phyloP scores from a whole-genome alignment of 53 echinoderm and acorn worm species.

The Luidia sarsii region DNA sequence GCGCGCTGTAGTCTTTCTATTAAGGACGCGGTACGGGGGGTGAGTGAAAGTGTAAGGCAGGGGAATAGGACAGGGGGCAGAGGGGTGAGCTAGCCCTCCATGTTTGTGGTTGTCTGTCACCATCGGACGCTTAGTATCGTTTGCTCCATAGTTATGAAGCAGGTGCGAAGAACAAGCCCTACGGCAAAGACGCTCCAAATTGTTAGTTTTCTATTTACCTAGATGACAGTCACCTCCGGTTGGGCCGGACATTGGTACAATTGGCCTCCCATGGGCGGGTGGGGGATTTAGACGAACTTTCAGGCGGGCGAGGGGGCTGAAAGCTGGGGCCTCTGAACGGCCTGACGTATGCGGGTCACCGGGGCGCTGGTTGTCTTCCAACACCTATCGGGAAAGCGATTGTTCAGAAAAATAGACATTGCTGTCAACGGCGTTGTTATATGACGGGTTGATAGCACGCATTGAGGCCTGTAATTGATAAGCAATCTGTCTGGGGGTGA shows the following conservation, averaged over 20 bases:
- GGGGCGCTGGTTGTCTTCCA: not conserved
- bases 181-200: slow-evolving; percentile 28
- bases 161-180: slow-evolving; percentile 53
- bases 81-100: not conserved
- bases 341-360: slow-evolving; percentile 47
- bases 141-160: slow-evolving; percentile 52
- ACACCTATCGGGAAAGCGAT: slow-evolving; percentile 11
- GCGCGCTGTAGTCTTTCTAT: not conserved
- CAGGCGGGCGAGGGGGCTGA: slow-evolving; percentile 35
- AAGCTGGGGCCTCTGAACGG: slow-evolving; percentile 15
- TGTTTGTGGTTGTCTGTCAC: slow-evolving; percentile 49
- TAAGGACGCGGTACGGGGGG: not conserved
- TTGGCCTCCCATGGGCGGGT: slow-evolving; percentile 32
- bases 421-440: slow-evolving; percentile 51
- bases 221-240: slow-evolving; percentile 56
- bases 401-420: slow-evolving; percentile 45
- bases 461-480: slow-evolving; percentile 34
- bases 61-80: too few relatives aligned
- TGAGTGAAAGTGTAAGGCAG: too few relatives aligned
- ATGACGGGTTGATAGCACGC: slow-evolving; percentile 34
- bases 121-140: slow-evolving; percentile 44
- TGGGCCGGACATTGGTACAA: slow-evolving; percentile 38
- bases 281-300: slow-evolving; percentile 48
- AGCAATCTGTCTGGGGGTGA: slow-evolving; percentile 34
- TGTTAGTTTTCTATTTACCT: slow-evolving; percentile 60